Evolutionary conservation across 1,140 invertebrate species (phyloP), one percentile per base, ranked within the genome.

Genomic region (Helicoverpa armigera): DNA sequence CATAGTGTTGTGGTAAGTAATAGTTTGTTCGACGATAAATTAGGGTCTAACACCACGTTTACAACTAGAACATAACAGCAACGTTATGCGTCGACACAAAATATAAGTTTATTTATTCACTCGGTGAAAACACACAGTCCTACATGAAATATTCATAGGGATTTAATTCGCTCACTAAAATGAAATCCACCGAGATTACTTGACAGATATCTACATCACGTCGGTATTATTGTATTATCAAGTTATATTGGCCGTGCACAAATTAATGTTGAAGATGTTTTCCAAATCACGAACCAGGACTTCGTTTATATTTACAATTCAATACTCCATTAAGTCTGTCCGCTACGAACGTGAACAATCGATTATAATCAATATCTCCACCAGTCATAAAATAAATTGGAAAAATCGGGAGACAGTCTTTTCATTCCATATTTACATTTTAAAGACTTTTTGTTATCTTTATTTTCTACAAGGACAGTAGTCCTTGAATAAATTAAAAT

Each of bases 111-210:
- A 79, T 79, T 70, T 79, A 79, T 70, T 70, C 53, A 23, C 80
- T 61, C 53, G 18, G 75, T 67, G 79, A 79, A 81, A 85, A 79
- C 60, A 79, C 74, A 81, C 77, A 82, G 76, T 79, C 72, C 29
- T 58, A 63, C 54, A 86, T 83, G 79, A 83, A 85, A 87, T 85
- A 87, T 87, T 82, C 86, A 87, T 85, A 80, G 78, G 79, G 80
- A 77, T 80, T 85, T 87, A 87, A 85, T 82, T 87, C 54, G 74
- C 67, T 76, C 65, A 81, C 80, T 84, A 81, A 86, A 86, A 85
- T 82, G 82, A 80, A 85, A 83, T 82, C 82, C 79, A 58, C 51
- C 53, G 82, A 79, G 82, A 82, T 85, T 83, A 85, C 79, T 80
- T 84, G 78, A 84, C 78, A 79, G 69, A 69, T 83, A 67, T 81